Percentiles rank a stretch among this genome's conserved stretches.
phyloP scores from a whole-genome alignment of 2,797 vertebrate genomes.

The Alfaro cultratus region DNA sequence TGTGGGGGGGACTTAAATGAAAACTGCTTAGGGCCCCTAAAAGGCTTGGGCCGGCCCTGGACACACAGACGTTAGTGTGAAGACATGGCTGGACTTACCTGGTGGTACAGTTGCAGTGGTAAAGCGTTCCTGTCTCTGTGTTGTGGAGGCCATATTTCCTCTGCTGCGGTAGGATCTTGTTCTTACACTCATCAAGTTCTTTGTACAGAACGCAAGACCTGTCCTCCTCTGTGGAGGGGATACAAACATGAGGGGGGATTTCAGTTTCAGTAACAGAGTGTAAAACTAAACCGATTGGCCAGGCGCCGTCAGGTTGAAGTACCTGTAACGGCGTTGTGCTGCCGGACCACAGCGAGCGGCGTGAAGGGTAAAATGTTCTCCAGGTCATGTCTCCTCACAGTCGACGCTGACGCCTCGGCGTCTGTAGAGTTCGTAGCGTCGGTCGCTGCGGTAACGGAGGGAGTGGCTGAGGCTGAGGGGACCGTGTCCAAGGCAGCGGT shows the following conservation, averaged over 20 bases:
- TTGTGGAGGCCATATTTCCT: constrained; percentile 82
- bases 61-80: not conserved
- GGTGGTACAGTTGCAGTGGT: constrained; percentile 86
- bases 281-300: not conserved
- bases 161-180: constrained; percentile 77
- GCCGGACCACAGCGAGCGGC: not conserved
- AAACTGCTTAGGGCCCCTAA: too few relatives aligned
- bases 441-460: constrained; percentile 1
- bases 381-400: not conserved
- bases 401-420: not conserved
- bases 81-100: constrained; percentile 69
- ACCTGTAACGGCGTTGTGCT: constrained; percentile 41
- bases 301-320: not conserved
- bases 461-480: not conserved
- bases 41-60: too few relatives aligned
- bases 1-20: too few relatives aligned
- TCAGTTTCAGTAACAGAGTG: not conserved
- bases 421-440: rapidly evolving
- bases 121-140: constrained; percentile 65
- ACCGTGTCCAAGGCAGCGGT: rapidly evolving
- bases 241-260: not conserved
- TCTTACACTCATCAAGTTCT: constrained; percentile 76
- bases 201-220: constrained; percentile 74
- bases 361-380: constrained; percentile 4
- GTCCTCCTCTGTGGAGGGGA: constrained; percentile 49